Base-by-base conservation (phyloP, 23 tunicate species). In the Styela plicata region DNA sequence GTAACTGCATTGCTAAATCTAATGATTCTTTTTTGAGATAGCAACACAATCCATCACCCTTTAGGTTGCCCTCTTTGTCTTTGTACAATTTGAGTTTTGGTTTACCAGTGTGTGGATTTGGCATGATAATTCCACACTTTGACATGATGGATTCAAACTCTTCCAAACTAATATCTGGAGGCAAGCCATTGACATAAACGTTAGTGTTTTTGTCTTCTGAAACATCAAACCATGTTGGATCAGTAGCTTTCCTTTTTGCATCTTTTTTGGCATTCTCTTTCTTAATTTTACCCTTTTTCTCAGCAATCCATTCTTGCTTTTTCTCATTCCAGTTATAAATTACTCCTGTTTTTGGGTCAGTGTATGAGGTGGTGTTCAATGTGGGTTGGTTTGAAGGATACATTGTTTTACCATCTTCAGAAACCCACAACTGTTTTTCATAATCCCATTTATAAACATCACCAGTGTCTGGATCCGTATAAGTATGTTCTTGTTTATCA, bases 1-100 rank as follows among this genome's bases (percentile, higher is more conserved):
- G 64, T 19, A 93, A 31, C 33, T 93, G 92, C 37, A 76, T 63
- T 21, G 98, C 93, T 2, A 93, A 62, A 25, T 78, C 76, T 13
- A 93, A 74, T 10, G 89, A 84, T 70, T 93, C 97, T 44, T 64
- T 83, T 85, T 93, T 93, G 23, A 93, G 63, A 70, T 93, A 93
- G 69, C 81, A 82, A 52, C 98, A 93, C 10, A 93, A 62, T 5
- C 98, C 98, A 64, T 93, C 98, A 1, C 98, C 98, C 69, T 93
- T 93, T 1, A 81, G 64, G 29, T 93, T 88, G 3, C 93, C 98
- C 0, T 57, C 53, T 5, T 69, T 74, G 66, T 93, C 93, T 35
- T 65, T 18, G 63, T 93, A 93, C 68, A 93, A 73, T 57, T 88
- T 93, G 2, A 93, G n/a, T 62, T 93, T 93, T 19, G 79, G 87